phyloP scores from a whole-genome alignment of 2,888 invertebrate species.

The Nemurella pictetii region DNA sequence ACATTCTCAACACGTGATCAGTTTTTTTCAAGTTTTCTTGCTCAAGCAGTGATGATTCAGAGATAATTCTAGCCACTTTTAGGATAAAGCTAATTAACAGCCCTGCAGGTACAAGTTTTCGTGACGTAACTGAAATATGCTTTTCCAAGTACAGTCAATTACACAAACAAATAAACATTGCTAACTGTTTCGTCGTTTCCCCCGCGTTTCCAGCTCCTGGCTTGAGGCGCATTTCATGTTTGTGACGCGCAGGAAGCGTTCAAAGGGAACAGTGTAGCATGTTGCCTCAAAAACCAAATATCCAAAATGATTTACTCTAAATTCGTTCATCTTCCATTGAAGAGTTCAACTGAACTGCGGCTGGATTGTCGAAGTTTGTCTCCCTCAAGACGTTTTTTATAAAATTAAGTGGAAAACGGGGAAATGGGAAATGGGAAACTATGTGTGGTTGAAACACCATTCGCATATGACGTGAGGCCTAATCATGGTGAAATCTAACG shows the following conservation, averaged over 20 bases:
- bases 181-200: constrained; percentile 18
- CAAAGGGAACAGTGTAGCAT: constrained; percentile 1
- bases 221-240: constrained; percentile 4
- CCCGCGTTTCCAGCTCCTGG: too few species aligned
- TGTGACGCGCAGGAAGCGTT: constrained; percentile 1
- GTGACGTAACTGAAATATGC: constrained; percentile 24
- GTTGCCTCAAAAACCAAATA: constrained; percentile 12
- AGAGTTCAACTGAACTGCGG: background rate
- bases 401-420: too few species aligned
- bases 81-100: background rate
- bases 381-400: too few species aligned
- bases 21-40: too few species aligned
- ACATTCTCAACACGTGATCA: too few species aligned
- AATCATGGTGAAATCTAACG: too few species aligned
- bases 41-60: background rate
- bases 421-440: too few species aligned
- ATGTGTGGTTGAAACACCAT: too few species aligned
- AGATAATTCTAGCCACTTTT: background rate
- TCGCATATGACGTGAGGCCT: too few species aligned
- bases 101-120: constrained; percentile 20
- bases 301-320: constrained; percentile 8
- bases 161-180: constrained; percentile 24
- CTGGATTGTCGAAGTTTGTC: too few species aligned
- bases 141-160: constrained; percentile 27
- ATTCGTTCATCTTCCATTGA: background rate